Evolutionary conservation across 2,888 invertebrate genomes (phyloP).

Genomic region (Nymphalis polychloros): DNA sequence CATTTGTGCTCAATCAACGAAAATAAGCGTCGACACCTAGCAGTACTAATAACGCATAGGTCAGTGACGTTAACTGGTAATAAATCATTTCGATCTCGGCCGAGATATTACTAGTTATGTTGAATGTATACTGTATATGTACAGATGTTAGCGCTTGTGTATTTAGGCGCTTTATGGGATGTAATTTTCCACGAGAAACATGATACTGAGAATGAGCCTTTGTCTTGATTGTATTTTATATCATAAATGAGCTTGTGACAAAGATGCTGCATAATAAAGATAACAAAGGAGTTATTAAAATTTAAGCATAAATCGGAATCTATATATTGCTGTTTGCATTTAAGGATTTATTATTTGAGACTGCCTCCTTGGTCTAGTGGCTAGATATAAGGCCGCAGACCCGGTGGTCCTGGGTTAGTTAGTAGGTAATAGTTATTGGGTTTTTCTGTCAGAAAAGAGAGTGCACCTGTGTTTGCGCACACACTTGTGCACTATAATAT

Average conservation of each 20-base stretch:
- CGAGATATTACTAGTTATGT: slow-evolving; percentile 25
- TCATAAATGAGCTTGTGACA: background rate
- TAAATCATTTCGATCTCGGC: slow-evolving; percentile 39
- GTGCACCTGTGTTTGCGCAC: too few species aligned
- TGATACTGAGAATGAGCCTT: background rate
- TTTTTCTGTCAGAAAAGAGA: too few species aligned
- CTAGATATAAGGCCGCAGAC: too few species aligned
- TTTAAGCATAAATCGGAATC: background rate
- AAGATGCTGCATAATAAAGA: background rate
- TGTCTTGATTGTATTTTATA: slow-evolving; percentile 4
- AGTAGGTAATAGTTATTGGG: too few species aligned
- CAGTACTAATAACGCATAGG: slow-evolving; percentile 13
- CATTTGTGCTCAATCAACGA: slow-evolving; percentile 25
- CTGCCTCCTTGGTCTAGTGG: too few species aligned
- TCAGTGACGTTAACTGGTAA: slow-evolving; percentile 37
- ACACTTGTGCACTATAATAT: too few species aligned
- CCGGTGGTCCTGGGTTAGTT: too few species aligned
- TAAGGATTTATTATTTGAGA: too few species aligned
- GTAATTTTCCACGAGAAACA: slow-evolving; percentile 18
- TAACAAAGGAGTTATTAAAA: background rate
- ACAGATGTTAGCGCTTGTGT: slow-evolving; percentile 33
- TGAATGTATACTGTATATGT: slow-evolving; percentile 31
- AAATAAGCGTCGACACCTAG: slow-evolving; percentile 23
- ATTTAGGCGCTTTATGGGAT: slow-evolving; percentile 32
- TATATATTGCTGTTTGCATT: too few species aligned